phyloP scores from a whole-genome alignment of 2,797 vertebrate genomes.

The Pelodytes ibericus region DNA sequence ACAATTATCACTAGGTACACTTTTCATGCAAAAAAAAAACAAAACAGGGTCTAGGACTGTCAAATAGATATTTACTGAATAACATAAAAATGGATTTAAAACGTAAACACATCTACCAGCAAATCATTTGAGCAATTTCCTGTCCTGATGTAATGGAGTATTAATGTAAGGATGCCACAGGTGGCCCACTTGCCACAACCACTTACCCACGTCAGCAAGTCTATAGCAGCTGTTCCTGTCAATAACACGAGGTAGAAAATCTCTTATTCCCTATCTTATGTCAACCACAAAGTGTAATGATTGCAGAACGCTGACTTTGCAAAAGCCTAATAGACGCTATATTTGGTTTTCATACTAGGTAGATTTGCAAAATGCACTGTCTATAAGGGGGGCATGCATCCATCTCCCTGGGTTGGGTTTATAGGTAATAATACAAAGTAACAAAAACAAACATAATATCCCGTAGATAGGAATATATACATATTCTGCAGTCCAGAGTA shows the following conservation, averaged over 20 bases:
- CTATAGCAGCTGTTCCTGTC: slow-evolving; percentile 25
- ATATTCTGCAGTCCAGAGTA: too few species aligned
- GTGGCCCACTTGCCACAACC: slow-evolving; percentile 15
- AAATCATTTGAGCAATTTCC: neutral
- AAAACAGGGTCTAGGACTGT: too few species aligned
- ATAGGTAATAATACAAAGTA: neutral
- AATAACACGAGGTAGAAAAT: slow-evolving; percentile 25
- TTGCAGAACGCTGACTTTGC: neutral
- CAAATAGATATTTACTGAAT: neutral
- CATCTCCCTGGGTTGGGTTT: neutral
- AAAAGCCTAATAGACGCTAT: slow-evolving; percentile 13
- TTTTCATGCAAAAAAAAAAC: too few species aligned
- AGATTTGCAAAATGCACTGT: slow-evolving; percentile 23
- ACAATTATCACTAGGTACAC: too few species aligned
- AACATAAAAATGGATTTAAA: neutral
- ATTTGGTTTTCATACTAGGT: slow-evolving; percentile 31
- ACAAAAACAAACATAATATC: too few species aligned
- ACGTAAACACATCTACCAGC: neutral
- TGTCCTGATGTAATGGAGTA: neutral
- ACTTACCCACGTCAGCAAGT: slow-evolving; percentile 27
- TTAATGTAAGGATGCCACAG: slow-evolving; percentile 21
- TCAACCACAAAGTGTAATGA: slow-evolving; percentile 38
- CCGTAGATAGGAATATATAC: too few species aligned
- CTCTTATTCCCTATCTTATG: slow-evolving; percentile 47
- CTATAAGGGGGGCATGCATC: neutral